Base-by-base conservation (phyloP, 92 coral and sea anemone genomes). In the Virgularia gustaviana region DNA sequence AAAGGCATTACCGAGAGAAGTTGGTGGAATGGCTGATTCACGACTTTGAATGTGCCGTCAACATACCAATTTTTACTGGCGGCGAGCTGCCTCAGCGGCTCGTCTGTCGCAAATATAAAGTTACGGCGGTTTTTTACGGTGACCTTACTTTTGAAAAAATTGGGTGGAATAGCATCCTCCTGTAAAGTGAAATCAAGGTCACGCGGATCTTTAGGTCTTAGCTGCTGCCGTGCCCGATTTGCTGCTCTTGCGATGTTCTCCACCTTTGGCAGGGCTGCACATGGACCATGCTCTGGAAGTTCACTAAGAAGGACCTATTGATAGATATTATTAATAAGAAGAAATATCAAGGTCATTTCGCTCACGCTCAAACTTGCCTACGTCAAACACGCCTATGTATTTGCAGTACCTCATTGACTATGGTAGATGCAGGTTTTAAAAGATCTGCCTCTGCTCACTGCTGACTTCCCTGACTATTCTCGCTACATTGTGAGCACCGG, bases 351-450 rank as follows among this genome's bases (percentile, higher is more conserved):
- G n/a, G n/a, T n/a, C n/a, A n/a, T n/a, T n/a, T n/a, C n/a, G n/a
- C n/a, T n/a, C n/a, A n/a, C n/a, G n/a, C n/a, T n/a, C n/a, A n/a
- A n/a, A n/a, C n/a, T n/a, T n/a, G n/a, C n/a, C n/a, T n/a, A n/a
- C n/a, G n/a, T n/a, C n/a, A n/a, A n/a, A 33, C 34, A n/a, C n/a
- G 36, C 9, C 28, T 11, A 4, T 29, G 4, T 18, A 19, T 12
- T 31, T n/a, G n/a, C n/a, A n/a, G 42, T 78, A 78, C 85, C 85
- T 81, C 85, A 20, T 81, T 76, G 13, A 75, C 81, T 13, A 81
- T 81, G 15, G 81, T 81, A 13, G 81, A 74, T 33, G 85, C 81
- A 29, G 85, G 77, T 49, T 63, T 74, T 53, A 74, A 63, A 32
- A 47, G 63, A 10, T 80, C 81, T 20, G 4, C 68, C 35, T 41